phyloP scores from a whole-genome alignment of 2,113 vertebrate species.

The Vulpes ferrilata region DNA sequence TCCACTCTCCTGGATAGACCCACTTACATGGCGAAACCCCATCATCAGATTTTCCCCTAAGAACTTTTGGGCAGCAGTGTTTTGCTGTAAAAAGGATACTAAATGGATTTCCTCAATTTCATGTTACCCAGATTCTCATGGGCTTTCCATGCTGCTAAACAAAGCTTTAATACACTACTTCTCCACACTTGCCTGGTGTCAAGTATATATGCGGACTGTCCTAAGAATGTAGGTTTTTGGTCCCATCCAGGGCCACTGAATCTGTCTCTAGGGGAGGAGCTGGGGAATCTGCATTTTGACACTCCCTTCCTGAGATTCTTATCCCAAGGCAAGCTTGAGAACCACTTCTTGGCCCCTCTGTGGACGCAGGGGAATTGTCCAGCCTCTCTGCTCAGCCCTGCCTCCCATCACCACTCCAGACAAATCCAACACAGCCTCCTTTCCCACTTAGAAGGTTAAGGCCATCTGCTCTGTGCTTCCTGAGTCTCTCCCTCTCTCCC shows the following conservation, averaged over 20 bases:
- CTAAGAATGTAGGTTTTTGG: not conserved
- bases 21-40: rapidly evolving
- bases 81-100: not conserved
- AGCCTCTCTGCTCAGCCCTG: not conserved
- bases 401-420: not conserved
- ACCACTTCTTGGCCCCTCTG: not conserved
- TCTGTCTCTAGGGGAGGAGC: not conserved
- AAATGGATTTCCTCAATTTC: not conserved
- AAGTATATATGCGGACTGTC: not conserved
- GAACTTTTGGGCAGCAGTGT: not conserved
- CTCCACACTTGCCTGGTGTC: not conserved
- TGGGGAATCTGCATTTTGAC: not conserved
- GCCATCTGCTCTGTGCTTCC: constrained; percentile 47
- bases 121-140: rapidly evolving
- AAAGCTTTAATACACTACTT: not conserved
- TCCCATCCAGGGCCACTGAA: not conserved
- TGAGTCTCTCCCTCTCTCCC: not conserved
- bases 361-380: not conserved
- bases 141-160: not conserved
- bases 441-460: constrained; percentile 47
- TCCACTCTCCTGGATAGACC: not conserved
- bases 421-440: not conserved
- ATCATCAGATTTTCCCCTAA: rapidly evolving
- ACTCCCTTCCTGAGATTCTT: not conserved
- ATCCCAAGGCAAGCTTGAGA: not conserved